Conservation (phyloP, 2,797 vertebrate species). For the Melanotaenia nigrans region DNA sequence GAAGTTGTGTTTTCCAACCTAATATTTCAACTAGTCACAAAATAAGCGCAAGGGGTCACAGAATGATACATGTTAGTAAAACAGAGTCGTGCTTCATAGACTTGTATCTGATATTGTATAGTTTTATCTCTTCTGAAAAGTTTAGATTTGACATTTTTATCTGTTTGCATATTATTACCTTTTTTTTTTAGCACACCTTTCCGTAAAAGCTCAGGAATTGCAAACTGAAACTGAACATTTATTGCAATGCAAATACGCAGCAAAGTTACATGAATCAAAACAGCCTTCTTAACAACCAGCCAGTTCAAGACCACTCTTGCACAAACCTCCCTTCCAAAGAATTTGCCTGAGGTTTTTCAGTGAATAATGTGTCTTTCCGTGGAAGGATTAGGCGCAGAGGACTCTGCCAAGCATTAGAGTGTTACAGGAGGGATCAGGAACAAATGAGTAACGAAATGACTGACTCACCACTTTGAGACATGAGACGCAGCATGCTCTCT, state of each 20-base stretch:
- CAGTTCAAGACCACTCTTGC: conserved; percentile 32
- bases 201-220: conserved; percentile 12
- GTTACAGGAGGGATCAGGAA: conserved; percentile 70
- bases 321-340: conserved; percentile 30
- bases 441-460: conserved; percentile 72
- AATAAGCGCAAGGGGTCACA: not conserved
- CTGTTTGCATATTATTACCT: not conserved
- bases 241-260: conserved; percentile 6
- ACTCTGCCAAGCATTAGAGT: conserved; percentile 62
- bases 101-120: not conserved
- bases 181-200: not conserved
- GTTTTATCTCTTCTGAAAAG: conserved; percentile 1
- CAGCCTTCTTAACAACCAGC: conserved; percentile 17
- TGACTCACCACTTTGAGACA: conserved; percentile 64
- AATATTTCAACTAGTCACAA: not conserved
- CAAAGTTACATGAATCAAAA: conserved; percentile 9
- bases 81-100: not conserved
- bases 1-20: not conserved
- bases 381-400: conserved; percentile 59
- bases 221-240: not conserved
- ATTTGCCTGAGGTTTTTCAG: conserved; percentile 39
- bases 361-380: conserved; percentile 46
- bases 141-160: not conserved
- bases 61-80: conserved; percentile 4
- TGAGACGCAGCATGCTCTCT: conserved; percentile 34